Conservation (phyloP, 1,140 invertebrate genomes). For the Manduca sexta region DNA sequence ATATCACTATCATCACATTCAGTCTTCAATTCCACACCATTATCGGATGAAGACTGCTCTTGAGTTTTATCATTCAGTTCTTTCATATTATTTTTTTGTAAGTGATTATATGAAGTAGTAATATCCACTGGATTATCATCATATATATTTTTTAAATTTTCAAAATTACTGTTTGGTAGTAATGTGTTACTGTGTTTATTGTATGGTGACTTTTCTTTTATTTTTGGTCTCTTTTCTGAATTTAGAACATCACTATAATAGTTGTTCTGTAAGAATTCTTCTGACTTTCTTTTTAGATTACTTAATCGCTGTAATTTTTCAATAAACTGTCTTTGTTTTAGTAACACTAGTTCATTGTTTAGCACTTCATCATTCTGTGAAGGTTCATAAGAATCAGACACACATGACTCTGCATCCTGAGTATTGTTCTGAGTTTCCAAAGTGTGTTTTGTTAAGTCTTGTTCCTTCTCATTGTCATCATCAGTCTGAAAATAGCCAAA, state of each 20-base stretch:
- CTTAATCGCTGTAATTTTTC: constrained; percentile 64
- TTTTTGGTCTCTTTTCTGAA: constrained; percentile 59
- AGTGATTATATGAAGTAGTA: constrained; percentile 39
- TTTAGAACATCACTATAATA: constrained; percentile 50
- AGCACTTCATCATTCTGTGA: constrained; percentile 41
- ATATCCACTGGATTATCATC: constrained; percentile 57
- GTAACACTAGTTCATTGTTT: constrained; percentile 43
- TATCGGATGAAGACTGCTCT: constrained; percentile 30
- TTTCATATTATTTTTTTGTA: constrained; percentile 32
- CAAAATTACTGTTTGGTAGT: constrained; percentile 41
- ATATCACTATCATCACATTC: constrained; percentile 68
- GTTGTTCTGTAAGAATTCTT: constrained; percentile 62
- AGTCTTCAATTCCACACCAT: constrained; percentile 50
- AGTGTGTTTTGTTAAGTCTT: constrained; percentile 45
- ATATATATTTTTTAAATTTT: constrained; percentile 55
- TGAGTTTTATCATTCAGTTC: constrained; percentile 40
- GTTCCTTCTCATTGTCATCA: constrained; percentile 46
- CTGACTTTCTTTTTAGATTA: constrained; percentile 67
- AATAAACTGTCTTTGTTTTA: constrained; percentile 61
- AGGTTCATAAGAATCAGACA: constrained; percentile 43
- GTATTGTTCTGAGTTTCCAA: constrained; percentile 37
- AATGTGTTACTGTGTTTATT: constrained; percentile 43
- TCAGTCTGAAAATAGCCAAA: constrained; percentile 65
- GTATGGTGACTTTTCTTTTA: constrained; percentile 51
- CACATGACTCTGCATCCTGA: constrained; percentile 44